These are phyloP conservation scores for Melanerpes formicivorus DNA, from an alignment of 2,113 vertebrate species.

Conservation along the genomic window DNA sequence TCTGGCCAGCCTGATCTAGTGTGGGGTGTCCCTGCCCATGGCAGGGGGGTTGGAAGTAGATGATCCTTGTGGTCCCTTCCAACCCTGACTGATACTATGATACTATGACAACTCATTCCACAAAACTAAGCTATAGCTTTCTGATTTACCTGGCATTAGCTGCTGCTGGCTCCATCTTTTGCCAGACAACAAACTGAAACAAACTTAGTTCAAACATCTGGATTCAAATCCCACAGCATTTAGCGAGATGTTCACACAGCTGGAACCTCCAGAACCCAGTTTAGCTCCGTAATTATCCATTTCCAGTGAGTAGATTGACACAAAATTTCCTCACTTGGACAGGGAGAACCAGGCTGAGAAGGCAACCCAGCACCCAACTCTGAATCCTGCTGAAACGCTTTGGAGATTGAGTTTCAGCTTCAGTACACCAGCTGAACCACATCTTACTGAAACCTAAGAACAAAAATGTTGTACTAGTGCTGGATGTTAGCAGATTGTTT, in stretches of 20 bases:
- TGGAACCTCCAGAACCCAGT: background rate
- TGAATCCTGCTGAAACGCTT: rapidly evolving
- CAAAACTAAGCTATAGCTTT: background rate
- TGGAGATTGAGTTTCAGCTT: background rate
- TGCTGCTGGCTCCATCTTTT: background rate
- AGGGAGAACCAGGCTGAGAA: background rate
- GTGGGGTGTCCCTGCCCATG: too few species aligned
- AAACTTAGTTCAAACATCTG: background rate
- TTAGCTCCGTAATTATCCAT: rapidly evolving
- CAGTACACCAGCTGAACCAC: background rate
- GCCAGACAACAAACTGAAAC: background rate
- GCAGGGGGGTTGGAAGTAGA: too few species aligned
- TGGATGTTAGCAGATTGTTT: background rate
- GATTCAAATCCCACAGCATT: background rate
- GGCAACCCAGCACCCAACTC: background rate
- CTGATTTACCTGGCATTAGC: background rate
- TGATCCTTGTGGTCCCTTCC: too few species aligned
- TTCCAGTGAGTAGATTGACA: background rate
- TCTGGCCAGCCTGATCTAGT: too few species aligned
- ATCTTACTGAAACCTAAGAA: background rate
- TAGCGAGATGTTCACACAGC: background rate
- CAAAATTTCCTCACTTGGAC: rapidly evolving
- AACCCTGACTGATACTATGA: too few species aligned
- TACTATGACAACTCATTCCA: background rate
- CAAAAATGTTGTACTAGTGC: rapidly evolving